Conservation (phyloP, 2,113 vertebrate genomes). For the Plecotus auritus region DNA sequence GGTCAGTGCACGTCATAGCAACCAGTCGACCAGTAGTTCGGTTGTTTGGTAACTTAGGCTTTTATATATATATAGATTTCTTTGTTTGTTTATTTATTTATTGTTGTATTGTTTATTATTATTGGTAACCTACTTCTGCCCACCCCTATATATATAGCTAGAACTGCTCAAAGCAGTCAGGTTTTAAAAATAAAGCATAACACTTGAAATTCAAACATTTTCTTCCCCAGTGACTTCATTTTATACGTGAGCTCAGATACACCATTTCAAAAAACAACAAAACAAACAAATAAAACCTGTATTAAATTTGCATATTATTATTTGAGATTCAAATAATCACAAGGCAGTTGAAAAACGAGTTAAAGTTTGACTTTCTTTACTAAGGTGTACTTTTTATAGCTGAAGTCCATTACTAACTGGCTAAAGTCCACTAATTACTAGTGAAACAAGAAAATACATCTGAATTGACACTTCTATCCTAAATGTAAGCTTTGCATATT, state of each 20-base stretch:
- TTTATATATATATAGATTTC: too few relatives aligned
- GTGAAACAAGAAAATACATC: not conserved
- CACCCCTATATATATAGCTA: not conserved
- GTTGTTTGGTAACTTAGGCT: too few relatives aligned
- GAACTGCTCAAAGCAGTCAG: slow-evolving; percentile 41
- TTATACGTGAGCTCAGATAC: not conserved
- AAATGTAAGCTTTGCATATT: not conserved
- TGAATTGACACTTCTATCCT: not conserved
- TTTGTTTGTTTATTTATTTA: not conserved
- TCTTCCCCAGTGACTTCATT: not conserved
- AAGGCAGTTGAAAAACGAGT: not conserved
- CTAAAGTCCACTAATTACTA: not conserved
- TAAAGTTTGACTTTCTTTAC: not conserved
- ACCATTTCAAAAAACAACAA: not conserved
- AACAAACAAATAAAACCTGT: not conserved
- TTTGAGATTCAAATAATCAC: not conserved
- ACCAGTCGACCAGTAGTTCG: too few relatives aligned
- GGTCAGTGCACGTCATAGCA: too few relatives aligned
- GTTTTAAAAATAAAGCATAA: slow-evolving; percentile 39
- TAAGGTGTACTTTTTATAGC: not conserved
- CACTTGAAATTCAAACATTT: slow-evolving; percentile 49
- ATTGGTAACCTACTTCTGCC: not conserved
- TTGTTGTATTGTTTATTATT: not conserved
- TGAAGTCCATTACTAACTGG: not conserved
- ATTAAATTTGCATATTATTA: not conserved